Evolutionary conservation across 2,888 invertebrate species (phyloP).

Genomic region (Buathra laborator): DNA sequence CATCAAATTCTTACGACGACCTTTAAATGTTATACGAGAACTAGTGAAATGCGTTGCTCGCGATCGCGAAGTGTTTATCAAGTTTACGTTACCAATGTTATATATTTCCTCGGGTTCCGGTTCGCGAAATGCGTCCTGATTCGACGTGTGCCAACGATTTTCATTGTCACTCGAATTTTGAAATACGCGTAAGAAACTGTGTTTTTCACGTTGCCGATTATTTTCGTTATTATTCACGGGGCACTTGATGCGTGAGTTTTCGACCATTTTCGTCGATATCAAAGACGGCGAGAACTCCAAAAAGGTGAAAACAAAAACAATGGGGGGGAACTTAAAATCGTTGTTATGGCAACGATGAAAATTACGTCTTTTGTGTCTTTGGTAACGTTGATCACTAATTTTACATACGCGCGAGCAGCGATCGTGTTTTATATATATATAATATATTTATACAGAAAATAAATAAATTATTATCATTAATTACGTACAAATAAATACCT

Average conservation of each 20-base stretch:
- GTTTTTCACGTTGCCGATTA: conserved; percentile 12
- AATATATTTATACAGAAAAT: too few species aligned
- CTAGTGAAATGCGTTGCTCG: conserved; percentile 83
- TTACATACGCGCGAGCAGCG: not conserved
- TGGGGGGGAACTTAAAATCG: not conserved
- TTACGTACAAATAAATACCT: too few species aligned
- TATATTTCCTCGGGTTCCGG: conserved; percentile 11
- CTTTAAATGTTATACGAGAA: conserved; percentile 83
- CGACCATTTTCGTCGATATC: not conserved
- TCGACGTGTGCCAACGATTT: conserved; percentile 56
- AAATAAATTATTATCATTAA: too few species aligned
- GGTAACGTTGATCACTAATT: not conserved
- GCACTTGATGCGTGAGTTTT: conserved; percentile 12
- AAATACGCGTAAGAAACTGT: conserved; percentile 4
- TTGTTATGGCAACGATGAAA: conserved; percentile 14
- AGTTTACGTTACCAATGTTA: conserved; percentile 33
- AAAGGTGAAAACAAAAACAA: not conserved
- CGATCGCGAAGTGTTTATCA: not conserved
- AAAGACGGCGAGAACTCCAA: not conserved
- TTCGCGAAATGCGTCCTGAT: conserved; percentile 42
- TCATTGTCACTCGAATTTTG: conserved; percentile 25
- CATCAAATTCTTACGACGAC: conserved; percentile 63
- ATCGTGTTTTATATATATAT: not conserved
- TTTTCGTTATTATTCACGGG: conserved; percentile 4
- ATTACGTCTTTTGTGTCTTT: not conserved